Conservation (phyloP, 2,797 vertebrate species). For the Sparus aurata region DNA sequence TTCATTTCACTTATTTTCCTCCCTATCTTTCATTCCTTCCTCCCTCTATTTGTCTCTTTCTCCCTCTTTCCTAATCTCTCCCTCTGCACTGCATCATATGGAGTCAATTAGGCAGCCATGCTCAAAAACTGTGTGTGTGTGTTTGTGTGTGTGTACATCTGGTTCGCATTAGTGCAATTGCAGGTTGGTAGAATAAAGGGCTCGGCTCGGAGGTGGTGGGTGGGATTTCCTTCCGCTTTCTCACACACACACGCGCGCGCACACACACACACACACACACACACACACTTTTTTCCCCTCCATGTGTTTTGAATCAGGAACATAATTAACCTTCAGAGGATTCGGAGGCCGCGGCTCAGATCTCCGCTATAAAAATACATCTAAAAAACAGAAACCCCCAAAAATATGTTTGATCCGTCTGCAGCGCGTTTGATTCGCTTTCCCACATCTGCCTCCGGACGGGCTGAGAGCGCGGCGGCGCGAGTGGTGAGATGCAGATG, state of each 20-base stretch:
- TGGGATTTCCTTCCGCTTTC: conserved; percentile 96
- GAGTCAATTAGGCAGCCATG: conserved; percentile 92
- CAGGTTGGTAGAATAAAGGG: conserved; percentile 95
- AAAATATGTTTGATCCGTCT: conserved; percentile 71
- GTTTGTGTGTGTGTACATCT: conserved; percentile 91
- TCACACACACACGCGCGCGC: conserved; percentile 45
- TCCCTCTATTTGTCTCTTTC: conserved; percentile 12
- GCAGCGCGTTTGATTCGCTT: conserved; percentile 60
- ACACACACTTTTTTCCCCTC: conserved; percentile 56
- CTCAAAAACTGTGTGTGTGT: conserved; percentile 85
- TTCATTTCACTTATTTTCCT: not conserved
- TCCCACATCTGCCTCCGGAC: conserved; percentile 60
- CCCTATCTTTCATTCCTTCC: conserved; percentile 1
- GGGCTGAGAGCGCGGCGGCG: conserved; percentile 10
- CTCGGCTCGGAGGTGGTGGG: conserved; percentile 90
- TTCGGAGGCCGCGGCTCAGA: conserved; percentile 75
- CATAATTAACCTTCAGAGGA: conserved; percentile 86
- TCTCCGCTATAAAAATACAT: conserved; percentile 81
- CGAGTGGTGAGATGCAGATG: conserved; percentile 25
- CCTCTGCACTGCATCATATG: conserved; percentile 87
- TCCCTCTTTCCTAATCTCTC: conserved; percentile 38
- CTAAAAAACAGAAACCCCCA: conserved; percentile 74
- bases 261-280: conserved; percentile 36
- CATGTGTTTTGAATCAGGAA: conserved; percentile 90
- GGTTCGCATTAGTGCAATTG: conserved; percentile 93